Evolutionary conservation across 2,888 invertebrate species (phyloP).

Genomic region (Dascillus cervinus): DNA sequence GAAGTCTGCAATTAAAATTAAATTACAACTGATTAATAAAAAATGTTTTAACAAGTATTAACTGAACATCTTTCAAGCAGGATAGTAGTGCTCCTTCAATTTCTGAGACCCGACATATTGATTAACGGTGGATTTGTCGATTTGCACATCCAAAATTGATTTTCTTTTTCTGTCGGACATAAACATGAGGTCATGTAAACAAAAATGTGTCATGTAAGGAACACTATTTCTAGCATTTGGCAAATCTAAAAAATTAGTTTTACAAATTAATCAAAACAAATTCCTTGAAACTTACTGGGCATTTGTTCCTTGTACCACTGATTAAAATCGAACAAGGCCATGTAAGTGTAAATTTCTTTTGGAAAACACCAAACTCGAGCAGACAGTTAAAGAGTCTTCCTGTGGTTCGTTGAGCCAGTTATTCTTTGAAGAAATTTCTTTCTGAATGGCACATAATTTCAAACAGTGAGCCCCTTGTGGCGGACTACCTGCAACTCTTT

Average conservation of each 20-base stretch:
- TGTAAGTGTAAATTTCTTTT: constrained; percentile 42
- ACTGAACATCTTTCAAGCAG: too few relatives aligned
- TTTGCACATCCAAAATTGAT: constrained; percentile 44
- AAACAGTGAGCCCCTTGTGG: constrained; percentile 32
- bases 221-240: constrained; percentile 39
- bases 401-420: constrained; percentile 27
- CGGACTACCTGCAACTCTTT: constrained; percentile 10
- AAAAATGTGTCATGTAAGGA: constrained; percentile 32
- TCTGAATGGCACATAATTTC: constrained; percentile 29
- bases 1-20: too few relatives aligned
- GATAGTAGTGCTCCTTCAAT: constrained; percentile 78
- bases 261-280: too few relatives aligned
- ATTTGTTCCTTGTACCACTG: constrained; percentile 94
- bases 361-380: too few relatives aligned
- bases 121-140: constrained; percentile 49
- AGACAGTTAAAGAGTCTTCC: constrained; percentile 47
- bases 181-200: constrained; percentile 25
- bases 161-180: constrained; percentile 13
- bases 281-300: constrained; percentile 54
- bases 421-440: constrained; percentile 24
- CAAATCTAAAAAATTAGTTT: too few relatives aligned
- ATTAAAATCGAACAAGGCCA: constrained; percentile 80
- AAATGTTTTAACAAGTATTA: too few relatives aligned
- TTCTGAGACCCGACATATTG: constrained; percentile 58
- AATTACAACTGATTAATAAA: too few relatives aligned